phyloP scores from a whole-genome alignment of 2,888 invertebrate species.

The Philereme vetulata region DNA sequence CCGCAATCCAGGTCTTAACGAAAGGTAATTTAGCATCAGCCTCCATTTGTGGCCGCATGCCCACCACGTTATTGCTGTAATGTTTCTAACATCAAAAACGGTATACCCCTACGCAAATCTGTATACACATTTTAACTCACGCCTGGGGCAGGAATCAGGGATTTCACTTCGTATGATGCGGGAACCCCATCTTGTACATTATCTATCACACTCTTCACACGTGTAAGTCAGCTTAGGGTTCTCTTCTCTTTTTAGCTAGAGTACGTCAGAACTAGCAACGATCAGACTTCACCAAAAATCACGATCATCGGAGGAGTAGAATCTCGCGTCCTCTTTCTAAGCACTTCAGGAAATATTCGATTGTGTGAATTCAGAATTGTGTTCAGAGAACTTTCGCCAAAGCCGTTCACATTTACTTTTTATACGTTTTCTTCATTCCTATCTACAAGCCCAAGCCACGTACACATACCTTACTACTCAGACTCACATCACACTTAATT shows the following conservation, averaged over 20 bases:
- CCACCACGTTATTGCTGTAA: conserved; percentile 43
- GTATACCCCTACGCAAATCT: conserved; percentile 27
- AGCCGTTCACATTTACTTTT: neutral
- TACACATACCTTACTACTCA: neutral
- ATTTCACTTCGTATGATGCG: no score
- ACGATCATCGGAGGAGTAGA: no score
- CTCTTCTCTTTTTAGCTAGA: no score
- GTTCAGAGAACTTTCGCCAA: neutral
- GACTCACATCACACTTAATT: neutral
- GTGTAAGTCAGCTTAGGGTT: no score
- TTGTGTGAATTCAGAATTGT: no score
- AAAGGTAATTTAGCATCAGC: conserved; percentile 69
- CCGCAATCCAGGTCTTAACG: conserved; percentile 72
- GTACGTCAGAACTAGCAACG: no score
- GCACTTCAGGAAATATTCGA: no score
- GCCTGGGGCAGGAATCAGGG: no score
- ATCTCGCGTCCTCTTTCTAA: no score
- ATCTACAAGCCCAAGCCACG: neutral
- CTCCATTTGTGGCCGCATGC: conserved; percentile 53
- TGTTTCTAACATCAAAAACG: conserved; percentile 45
- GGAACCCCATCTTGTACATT: no score
- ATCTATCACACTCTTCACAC: no score
- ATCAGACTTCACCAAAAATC: no score
- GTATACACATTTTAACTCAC: conserved; percentile 5
- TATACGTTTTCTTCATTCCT: neutral